phyloP scores from a whole-genome alignment of 2,113 vertebrate genomes.

The Euleptes europaea region DNA sequence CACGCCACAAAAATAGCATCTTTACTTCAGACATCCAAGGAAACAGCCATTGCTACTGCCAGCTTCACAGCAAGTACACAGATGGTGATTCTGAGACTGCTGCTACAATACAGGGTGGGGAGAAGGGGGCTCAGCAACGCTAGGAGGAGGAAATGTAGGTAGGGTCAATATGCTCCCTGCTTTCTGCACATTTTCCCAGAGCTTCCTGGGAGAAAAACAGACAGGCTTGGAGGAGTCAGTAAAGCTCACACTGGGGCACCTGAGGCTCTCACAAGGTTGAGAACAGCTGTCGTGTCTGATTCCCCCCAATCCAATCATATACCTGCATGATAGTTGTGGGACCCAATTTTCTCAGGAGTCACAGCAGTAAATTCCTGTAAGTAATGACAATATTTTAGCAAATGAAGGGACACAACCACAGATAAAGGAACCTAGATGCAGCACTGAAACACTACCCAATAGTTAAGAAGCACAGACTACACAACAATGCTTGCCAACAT shows the following conservation, averaged over 20 bases:
- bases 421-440: neutral
- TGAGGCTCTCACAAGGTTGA: neutral
- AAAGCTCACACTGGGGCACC: neutral
- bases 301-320: neutral
- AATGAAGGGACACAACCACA: neutral
- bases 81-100: neutral
- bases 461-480: neutral
- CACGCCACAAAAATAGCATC: neutral
- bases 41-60: neutral
- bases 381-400: conserved; percentile 15
- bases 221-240: no score
- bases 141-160: neutral
- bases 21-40: neutral
- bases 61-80: neutral
- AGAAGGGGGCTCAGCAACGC: neutral
- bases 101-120: neutral
- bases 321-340: conserved; percentile 96
- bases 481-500: neutral
- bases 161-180: neutral
- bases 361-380: conserved; percentile 85
- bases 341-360: conserved; percentile 89
- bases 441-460: neutral
- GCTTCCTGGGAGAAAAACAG: neutral
- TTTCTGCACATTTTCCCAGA: neutral
- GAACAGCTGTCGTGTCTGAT: neutral